These are phyloP conservation scores for Oxytorus armatus DNA, from an alignment of 2,888 invertebrate species.

Conservation along the genomic window DNA sequence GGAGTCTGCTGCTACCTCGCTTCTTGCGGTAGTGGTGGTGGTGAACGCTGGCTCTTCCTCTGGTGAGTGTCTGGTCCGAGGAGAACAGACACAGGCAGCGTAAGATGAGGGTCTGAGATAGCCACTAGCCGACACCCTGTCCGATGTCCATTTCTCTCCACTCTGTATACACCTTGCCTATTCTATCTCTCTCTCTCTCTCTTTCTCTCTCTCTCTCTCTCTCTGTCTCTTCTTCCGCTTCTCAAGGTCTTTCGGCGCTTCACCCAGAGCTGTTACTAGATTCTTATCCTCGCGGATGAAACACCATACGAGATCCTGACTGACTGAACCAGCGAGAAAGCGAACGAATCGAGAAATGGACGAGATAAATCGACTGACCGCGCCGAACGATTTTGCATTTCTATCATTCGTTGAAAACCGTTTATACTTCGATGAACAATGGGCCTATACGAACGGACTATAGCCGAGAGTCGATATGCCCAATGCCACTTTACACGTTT, in stretches of 20 bases:
- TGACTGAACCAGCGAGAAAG: conserved; percentile 40
- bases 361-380: conserved; percentile 5
- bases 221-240: conserved; percentile 10
- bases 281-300: conserved; percentile 39
- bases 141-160: conserved; percentile 72
- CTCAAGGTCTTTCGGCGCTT: conserved; percentile 20
- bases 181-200: conserved; percentile 55
- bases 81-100: conserved; percentile 50
- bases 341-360: conserved; percentile 42
- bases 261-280: conserved; percentile 16
- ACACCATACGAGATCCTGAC: conserved; percentile 57
- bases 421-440: conserved; percentile 23
- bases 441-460: not conserved
- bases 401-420: conserved; percentile 34
- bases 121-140: conserved; percentile 82
- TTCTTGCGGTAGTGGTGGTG: conserved; percentile 27
- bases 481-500: not conserved
- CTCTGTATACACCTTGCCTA: conserved; percentile 57
- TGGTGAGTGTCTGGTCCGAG: conserved; percentile 53
- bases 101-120: conserved; percentile 80
- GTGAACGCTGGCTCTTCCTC: conserved; percentile 51
- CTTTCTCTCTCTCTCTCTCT: not conserved
- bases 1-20: conserved; percentile 27
- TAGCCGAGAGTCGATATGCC: not conserved
- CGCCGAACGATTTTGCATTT: conserved; percentile 41